phyloP scores from a whole-genome alignment of 2,113 vertebrate genomes.

The Apodemus sylvaticus region DNA sequence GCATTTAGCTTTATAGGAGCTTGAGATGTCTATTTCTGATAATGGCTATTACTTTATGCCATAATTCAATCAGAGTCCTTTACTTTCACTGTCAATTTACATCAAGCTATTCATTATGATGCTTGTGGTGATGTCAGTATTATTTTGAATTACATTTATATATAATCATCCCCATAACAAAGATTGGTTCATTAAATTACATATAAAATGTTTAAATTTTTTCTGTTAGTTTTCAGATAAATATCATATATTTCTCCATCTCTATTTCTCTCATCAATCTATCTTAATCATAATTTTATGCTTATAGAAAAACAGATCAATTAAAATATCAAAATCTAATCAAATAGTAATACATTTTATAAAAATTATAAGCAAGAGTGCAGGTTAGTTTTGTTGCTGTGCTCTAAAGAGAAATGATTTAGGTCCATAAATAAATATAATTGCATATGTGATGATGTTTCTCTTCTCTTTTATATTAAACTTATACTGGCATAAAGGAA shows the following conservation, averaged over 20 bases:
- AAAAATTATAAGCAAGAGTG: background rate
- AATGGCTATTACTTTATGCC: background rate
- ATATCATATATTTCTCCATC: background rate
- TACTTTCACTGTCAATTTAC: background rate
- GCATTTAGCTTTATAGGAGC: background rate
- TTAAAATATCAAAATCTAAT: background rate
- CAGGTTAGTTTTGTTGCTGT: background rate
- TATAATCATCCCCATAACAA: background rate
- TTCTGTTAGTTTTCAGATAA: background rate
- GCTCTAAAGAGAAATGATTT: background rate
- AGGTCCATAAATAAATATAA: background rate
- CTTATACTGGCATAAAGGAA: background rate
- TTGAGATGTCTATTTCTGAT: background rate
- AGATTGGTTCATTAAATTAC: background rate
- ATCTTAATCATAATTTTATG: background rate
- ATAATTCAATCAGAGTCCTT: background rate
- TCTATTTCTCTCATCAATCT: background rate
- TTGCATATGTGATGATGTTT: background rate
- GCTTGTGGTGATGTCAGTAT: background rate
- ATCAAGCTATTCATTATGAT: background rate
- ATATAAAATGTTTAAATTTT: background rate
- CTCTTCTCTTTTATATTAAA: background rate
- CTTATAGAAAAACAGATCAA: background rate
- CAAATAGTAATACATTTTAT: background rate
- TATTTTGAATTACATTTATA: constrained; percentile 7